phyloP scores from a whole-genome alignment of 2,888 invertebrate genomes.

The Cheilosia scutellata region DNA sequence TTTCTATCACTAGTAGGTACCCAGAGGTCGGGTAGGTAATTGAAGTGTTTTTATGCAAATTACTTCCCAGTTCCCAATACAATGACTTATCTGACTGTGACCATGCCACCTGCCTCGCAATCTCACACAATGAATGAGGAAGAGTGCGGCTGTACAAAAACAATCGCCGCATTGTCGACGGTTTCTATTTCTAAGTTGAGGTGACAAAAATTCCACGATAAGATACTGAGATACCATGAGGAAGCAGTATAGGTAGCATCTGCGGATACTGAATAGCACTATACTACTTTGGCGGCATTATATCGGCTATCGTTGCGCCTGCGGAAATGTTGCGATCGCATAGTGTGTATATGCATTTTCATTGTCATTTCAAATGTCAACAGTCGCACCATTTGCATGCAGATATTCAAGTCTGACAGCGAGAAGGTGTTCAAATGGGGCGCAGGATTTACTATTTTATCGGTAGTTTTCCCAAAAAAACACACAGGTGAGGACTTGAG shows the following conservation, averaged over 20 bases:
- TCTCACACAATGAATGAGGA: conserved; percentile 54
- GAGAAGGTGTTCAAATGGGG: conserved; percentile 38
- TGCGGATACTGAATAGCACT: conserved; percentile 19
- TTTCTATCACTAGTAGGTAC: conserved; percentile 26
- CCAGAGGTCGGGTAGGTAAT: conserved; percentile 24
- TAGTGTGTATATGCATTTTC: conserved; percentile 38
- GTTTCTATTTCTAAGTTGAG: conserved; percentile 18
- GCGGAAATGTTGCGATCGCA: conserved; percentile 27
- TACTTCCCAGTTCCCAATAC: conserved; percentile 50
- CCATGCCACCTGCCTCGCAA: conserved; percentile 33
- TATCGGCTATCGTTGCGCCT: conserved; percentile 13
- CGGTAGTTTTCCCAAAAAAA: background rate
- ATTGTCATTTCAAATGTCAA: conserved; percentile 70
- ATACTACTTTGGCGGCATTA: conserved; percentile 58
- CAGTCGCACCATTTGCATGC: conserved; percentile 46
- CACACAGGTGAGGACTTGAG: background rate
- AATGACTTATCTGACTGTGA: conserved; percentile 12
- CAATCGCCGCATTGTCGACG: conserved; percentile 54
- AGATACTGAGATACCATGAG: conserved; percentile 47
- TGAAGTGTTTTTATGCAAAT: conserved; percentile 55
- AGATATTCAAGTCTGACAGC: background rate
- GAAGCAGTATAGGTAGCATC: conserved; percentile 42
- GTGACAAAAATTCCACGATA: conserved; percentile 69
- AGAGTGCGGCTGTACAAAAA: conserved; percentile 38
- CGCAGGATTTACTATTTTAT: conserved; percentile 14